Percentiles rank a stretch among this genome's conserved stretches.
Conservation (phyloP, 1,140 invertebrate genomes). For the Zaprionus capensis region DNA sequence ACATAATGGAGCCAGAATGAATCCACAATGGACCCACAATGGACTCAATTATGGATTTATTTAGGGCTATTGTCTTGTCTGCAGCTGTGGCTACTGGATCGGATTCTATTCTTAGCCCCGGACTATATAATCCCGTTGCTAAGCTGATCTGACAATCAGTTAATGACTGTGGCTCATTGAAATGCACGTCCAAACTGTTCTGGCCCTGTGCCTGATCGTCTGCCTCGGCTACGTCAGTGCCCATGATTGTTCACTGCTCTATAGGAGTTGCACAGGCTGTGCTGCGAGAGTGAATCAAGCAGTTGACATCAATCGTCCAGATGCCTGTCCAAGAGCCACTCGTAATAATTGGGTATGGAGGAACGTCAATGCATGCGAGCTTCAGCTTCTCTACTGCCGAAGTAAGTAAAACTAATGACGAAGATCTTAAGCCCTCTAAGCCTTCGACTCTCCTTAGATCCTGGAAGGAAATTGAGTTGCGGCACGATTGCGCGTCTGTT, state of each 20-base stretch:
- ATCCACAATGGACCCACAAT: not conserved
- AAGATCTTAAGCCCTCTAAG: too few relatives aligned
- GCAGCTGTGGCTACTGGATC: slow-evolving; percentile 1
- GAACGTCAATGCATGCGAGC: slow-evolving; percentile 8
- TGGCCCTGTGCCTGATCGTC: slow-evolving; percentile 34
- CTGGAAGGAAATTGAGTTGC: slow-evolving; percentile 7
- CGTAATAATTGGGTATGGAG: slow-evolving; percentile 6
- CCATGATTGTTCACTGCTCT: slow-evolving; percentile 35
- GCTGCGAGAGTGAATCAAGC: not conserved
- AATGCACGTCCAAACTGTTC: slow-evolving; percentile 45
- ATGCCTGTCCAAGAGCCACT: slow-evolving; percentile 31
- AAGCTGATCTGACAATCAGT: slow-evolving; percentile 13
- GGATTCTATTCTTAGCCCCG: not conserved
- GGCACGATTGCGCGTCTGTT: slow-evolving; percentile 5
- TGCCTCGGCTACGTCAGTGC: slow-evolving; percentile 28
- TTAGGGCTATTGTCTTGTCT: not conserved
- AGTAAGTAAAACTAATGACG: slow-evolving; percentile 11
- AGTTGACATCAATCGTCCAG: slow-evolving; percentile 26
- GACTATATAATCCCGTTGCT: slow-evolving; percentile 24
- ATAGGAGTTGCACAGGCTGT: slow-evolving; percentile 33
- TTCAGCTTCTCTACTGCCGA: slow-evolving; percentile 25
- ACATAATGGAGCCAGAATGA: not conserved
- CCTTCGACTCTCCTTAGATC: slow-evolving; percentile 4
- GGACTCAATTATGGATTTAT: not conserved
- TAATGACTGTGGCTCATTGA: not conserved